These are phyloP conservation scores for Tetragonisca angustula DNA, from an alignment of 2,888 invertebrate genomes.

Conservation along the genomic window DNA sequence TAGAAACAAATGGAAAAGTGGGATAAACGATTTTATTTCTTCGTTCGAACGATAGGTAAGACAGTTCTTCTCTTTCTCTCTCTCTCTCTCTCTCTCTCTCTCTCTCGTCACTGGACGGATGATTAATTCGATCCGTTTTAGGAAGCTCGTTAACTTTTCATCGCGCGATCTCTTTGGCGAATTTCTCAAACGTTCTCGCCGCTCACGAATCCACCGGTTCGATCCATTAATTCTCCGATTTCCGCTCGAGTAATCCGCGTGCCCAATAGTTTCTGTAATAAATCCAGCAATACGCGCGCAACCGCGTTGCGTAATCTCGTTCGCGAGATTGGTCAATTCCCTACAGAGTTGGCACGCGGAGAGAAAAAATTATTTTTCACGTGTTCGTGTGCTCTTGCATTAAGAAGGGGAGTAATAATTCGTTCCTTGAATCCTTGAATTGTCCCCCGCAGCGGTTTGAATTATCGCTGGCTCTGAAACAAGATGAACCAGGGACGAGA, in stretches of 20 bases:
- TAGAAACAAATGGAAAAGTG: not conserved
- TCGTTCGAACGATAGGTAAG: not conserved
- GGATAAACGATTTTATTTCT: not conserved
- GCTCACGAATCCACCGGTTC: slow-evolving; percentile 13
- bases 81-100: not conserved
- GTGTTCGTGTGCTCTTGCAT: not conserved
- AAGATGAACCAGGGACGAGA: not conserved
- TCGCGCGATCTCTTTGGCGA: slow-evolving; percentile 26
- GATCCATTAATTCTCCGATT: slow-evolving; percentile 55
- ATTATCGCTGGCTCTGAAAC: not conserved
- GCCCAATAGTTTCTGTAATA: slow-evolving; percentile 36
- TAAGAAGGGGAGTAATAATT: not conserved
- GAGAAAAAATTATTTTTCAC: slow-evolving; percentile 18
- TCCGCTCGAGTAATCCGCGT: slow-evolving; percentile 39
- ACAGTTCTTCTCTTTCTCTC: not conserved
- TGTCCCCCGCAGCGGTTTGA: slow-evolving; percentile 1
- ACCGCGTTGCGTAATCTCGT: slow-evolving; percentile 37
- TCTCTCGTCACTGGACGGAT: slow-evolving; percentile 14
- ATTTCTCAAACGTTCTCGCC: slow-evolving; percentile 17
- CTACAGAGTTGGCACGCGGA: not conserved
- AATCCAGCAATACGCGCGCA: slow-evolving; percentile 32
- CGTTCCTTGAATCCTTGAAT: not conserved
- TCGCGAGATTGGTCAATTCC: not conserved
- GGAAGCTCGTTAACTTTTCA: slow-evolving; percentile 50
- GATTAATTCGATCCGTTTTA: slow-evolving; percentile 48